Evolutionary conservation across 1,140 invertebrate species (phyloP).

Genomic region (Eurosta solidaginis): DNA sequence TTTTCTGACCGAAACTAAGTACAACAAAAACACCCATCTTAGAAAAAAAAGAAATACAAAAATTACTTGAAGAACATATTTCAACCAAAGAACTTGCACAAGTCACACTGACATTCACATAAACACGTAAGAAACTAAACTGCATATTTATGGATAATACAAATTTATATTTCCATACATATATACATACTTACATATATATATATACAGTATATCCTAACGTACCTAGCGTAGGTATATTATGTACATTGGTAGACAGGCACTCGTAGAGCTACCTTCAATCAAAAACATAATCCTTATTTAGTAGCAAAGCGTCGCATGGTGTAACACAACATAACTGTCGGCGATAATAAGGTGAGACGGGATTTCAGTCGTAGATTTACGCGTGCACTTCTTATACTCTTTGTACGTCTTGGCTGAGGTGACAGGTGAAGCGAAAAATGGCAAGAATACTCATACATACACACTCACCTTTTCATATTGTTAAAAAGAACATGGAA

Average conservation of each 20-base stretch:
- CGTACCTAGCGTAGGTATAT: not conserved
- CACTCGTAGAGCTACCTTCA: conserved; percentile 49
- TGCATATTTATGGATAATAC: no score
- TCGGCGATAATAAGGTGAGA: conserved; percentile 50
- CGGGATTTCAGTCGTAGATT: not conserved
- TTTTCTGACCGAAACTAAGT: no score
- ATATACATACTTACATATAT: no score
- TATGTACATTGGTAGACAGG: not conserved
- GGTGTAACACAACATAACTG: not conserved
- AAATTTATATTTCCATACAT: no score
- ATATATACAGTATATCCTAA: not conserved
- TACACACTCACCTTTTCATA: no score
- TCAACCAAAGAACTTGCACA: conserved; percentile 1
- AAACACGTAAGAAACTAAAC: not conserved
- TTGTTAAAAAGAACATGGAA: no score
- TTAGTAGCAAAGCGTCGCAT: conserved; percentile 42
- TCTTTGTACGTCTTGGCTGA: not conserved
- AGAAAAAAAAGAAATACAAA: not conserved
- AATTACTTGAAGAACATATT: conserved; percentile 17
- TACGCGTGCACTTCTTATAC: no score
- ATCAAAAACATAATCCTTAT: conserved; percentile 55
- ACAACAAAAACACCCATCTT: no score
- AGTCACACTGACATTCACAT: not conserved
- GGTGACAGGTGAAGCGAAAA: no score
- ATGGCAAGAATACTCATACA: no score